Base-by-base conservation (phyloP, 2,888 invertebrate genomes). In the Patella pellucida region DNA sequence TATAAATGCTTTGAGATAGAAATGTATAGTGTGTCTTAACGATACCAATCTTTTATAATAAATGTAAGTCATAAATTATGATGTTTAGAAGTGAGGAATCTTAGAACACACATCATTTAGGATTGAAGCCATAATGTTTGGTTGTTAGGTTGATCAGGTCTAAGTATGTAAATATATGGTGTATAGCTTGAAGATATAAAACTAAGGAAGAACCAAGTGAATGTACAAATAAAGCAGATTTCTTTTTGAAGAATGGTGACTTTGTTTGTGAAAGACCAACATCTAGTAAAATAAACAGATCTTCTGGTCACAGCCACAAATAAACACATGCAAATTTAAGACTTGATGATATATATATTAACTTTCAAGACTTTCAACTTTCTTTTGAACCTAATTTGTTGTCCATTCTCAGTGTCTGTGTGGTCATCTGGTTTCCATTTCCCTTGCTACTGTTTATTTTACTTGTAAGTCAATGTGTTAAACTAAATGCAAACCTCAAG, bases 291-390 rank as follows among this genome's bases (percentile, higher is more conserved):
- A 62, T 62, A 62, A 62, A 62, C 62, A 62, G 23, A 62, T 62
- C 19, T 12, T 14, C 62, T 23, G 14, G 62, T 23, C 62, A 19
- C 62, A 12, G 19, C 23, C 9, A 62, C 23, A 62, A 62, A 62
- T 62, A 62, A 62, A 62, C 62, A 62, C 19, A 62, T 23, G 19
- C 62, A 23, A 62, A 62, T 62, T 62, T 19, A 12, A 62, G 23
- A 62, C 19, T 62, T 62, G 62, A 62, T 62, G 62, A 62, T 23
- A 62, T 62, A 62, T 62, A 62, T 62, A 62, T 62, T 62, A 62
- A 62, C 62, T 23, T 62, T 62, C 62, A 62, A 23, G 23, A 62
- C 62, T 23, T 62, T 62, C 62, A 62, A 23, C 19, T 11, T 62
- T 19, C 23, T 23, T 62, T 62, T 62, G 62, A 62, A 62, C 62